phyloP scores from a whole-genome alignment of 2,113 vertebrate species.

The Chamaea fasciata region DNA sequence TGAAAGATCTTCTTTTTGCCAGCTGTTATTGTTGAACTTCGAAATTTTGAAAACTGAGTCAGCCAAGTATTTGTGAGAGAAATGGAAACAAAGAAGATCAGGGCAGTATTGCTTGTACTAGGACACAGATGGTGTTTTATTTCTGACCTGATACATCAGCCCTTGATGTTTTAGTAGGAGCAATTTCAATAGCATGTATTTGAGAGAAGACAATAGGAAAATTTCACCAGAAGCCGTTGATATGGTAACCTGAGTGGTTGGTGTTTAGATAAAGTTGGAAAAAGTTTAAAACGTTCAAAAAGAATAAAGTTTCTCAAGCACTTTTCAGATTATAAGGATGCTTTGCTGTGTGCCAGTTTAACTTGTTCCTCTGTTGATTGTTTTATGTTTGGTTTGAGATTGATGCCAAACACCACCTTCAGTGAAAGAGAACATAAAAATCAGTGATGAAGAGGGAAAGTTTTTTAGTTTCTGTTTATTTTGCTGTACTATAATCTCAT shows the following conservation, averaged over 20 bases:
- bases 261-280: neutral
- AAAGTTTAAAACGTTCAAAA: neutral
- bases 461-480: neutral
- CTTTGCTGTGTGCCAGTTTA: neutral
- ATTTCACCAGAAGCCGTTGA: neutral
- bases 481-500: neutral
- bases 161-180: neutral
- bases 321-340: neutral
- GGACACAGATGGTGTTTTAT: neutral
- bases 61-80: neutral
- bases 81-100: neutral
- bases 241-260: neutral
- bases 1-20: neutral
- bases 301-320: neutral
- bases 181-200: neutral
- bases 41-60: neutral
- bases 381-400: neutral
- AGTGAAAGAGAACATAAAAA: neutral
- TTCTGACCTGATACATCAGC: neutral
- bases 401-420: neutral
- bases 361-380: neutral
- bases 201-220: neutral
- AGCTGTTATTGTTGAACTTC: neutral
- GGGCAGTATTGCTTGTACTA: neutral
- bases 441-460: neutral